These are phyloP conservation scores for Rousettus madagascariensis DNA, from an alignment of 2,797 vertebrate species.

Conservation along the genomic window DNA sequence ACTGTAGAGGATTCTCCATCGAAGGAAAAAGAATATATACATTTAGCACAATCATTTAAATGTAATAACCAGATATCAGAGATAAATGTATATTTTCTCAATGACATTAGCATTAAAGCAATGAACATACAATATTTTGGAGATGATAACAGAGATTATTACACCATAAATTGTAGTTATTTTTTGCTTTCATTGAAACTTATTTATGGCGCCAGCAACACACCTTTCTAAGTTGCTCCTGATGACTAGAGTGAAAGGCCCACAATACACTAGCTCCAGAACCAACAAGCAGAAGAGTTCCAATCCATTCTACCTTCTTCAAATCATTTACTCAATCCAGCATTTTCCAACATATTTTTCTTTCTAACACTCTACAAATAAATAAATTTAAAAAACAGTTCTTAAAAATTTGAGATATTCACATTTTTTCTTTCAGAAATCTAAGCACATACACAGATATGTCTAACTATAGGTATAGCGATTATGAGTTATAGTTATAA, in stretches of 20 bases:
- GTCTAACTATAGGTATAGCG: not conserved
- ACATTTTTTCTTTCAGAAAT: not conserved
- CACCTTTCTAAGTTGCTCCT: not conserved
- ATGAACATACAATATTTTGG: not conserved
- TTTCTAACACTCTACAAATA: not conserved
- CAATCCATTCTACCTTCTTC: not conserved
- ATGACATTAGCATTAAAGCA: not conserved
- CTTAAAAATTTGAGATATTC: not conserved
- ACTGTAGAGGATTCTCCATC: not conserved
- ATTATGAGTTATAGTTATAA: not conserved
- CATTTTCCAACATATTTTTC: not conserved
- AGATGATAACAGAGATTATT: not conserved
- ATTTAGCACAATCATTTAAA: not conserved
- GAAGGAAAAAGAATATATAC: accelerated
- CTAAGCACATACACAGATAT: not conserved
- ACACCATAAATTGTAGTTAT: not conserved
- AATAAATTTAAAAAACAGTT: not conserved
- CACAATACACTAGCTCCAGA: not conserved
- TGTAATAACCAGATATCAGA: not conserved
- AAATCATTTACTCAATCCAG: not conserved
- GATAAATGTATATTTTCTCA: not conserved
- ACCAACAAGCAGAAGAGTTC: not conserved
- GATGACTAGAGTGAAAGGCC: not conserved
- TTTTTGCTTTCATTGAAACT: not conserved
- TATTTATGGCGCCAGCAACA: not conserved